Evolutionary conservation across 1,140 invertebrate genomes (phyloP).

Genomic region (Ceratina calcarata): DNA sequence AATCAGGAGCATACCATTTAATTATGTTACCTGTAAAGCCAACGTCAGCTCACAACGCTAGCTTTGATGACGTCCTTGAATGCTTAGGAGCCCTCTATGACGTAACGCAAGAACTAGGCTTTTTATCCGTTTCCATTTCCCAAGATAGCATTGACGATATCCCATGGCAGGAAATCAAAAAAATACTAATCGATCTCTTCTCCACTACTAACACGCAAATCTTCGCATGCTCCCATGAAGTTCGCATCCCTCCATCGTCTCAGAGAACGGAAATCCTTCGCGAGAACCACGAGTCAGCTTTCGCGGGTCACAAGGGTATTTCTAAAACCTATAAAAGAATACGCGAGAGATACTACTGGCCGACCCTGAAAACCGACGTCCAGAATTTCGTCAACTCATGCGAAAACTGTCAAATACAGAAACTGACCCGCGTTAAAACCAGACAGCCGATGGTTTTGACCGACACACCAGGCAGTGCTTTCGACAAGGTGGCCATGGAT

Average conservation of each 20-base stretch:
- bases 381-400: background rate
- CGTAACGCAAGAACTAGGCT: background rate
- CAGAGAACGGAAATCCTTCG: background rate
- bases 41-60: no score
- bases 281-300: background rate
- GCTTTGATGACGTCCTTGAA: background rate
- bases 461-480: constrained; percentile 5
- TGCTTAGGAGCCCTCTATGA: background rate
- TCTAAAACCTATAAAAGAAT: background rate
- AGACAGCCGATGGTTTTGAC: constrained; percentile 31
- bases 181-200: background rate
- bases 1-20: no score
- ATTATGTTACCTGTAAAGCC: no score
- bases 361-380: background rate
- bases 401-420: no score
- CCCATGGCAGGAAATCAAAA: background rate
- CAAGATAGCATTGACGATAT: background rate
- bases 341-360: background rate
- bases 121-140: background rate
- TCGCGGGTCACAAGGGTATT: background rate
- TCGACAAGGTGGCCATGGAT: constrained; percentile 17
- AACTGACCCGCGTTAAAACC: constrained; percentile 1
- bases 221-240: background rate
- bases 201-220: background rate
- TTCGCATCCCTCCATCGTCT: background rate